phyloP scores from a whole-genome alignment of 2,113 vertebrate genomes.

The Aix galericulata region DNA sequence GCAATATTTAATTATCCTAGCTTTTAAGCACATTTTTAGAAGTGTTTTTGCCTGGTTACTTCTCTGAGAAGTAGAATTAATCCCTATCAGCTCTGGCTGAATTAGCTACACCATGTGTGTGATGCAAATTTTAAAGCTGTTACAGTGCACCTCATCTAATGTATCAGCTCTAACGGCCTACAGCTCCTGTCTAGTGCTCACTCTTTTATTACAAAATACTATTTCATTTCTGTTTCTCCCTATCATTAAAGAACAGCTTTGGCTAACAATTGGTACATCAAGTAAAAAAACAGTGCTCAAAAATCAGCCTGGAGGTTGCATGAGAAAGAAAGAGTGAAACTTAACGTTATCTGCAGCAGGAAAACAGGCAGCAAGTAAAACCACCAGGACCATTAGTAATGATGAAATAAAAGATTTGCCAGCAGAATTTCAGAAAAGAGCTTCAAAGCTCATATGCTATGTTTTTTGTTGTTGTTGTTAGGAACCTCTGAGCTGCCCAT shows the following conservation, averaged over 20 bases:
- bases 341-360: background rate
- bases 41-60: background rate
- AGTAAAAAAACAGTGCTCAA: background rate
- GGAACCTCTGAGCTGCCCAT: background rate
- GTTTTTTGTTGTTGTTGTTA: background rate
- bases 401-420: background rate
- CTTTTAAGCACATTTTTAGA: background rate
- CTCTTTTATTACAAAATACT: background rate
- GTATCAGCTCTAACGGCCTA: background rate
- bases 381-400: background rate
- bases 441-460: background rate
- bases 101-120: background rate
- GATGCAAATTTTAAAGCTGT: background rate
- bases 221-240: background rate
- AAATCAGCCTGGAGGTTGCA: background rate
- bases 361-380: constrained; percentile 21
- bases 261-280: background rate
- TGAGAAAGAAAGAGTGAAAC: background rate
- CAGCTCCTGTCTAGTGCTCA: background rate
- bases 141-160: background rate
- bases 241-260: background rate
- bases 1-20: background rate
- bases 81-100: background rate
- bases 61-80: background rate
- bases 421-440: background rate